A percentile compares a stretch with the other conserved stretches of the same genome.
Evolutionary conservation across 2,113 vertebrate genomes (phyloP).

Genomic region (Coracopsis vasa): DNA sequence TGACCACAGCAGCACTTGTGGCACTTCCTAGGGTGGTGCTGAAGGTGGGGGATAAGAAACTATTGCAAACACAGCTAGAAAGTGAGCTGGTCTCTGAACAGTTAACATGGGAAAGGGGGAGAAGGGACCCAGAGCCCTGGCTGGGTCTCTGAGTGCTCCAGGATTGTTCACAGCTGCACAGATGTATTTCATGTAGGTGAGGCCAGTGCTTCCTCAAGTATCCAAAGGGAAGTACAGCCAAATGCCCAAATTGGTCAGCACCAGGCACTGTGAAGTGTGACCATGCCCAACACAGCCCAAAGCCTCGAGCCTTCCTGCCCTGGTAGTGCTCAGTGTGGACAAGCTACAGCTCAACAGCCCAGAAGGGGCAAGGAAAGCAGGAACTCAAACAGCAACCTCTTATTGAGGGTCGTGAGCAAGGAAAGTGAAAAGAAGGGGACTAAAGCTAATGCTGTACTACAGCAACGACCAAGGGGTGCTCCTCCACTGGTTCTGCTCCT

Average conservation of each 20-base stretch:
- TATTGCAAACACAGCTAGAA: neutral
- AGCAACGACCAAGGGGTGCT: neutral
- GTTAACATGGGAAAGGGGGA: accelerated
- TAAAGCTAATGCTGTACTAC: neutral
- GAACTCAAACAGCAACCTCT: neutral
- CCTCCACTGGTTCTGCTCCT: neutral
- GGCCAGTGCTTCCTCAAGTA: neutral
- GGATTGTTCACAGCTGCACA: neutral
- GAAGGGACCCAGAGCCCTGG: neutral
- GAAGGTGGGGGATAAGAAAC: neutral
- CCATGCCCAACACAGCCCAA: neutral
- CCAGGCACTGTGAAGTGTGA: neutral
- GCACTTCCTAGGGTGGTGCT: neutral
- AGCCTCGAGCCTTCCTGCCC: neutral
- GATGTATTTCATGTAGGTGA: neutral
- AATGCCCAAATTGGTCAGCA: neutral
- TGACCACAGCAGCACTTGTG: neutral
- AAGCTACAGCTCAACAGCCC: neutral
- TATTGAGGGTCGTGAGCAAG: neutral
- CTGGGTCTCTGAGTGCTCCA: neutral
- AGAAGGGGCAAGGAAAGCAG: neutral
- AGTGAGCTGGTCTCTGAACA: neutral
- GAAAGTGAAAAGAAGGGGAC: neutral
- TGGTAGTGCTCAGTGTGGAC: accelerated
- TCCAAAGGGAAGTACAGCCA: neutral